Evolutionary conservation across 2,888 invertebrate genomes (phyloP).

Genomic region (Pseudoips prasinana): DNA sequence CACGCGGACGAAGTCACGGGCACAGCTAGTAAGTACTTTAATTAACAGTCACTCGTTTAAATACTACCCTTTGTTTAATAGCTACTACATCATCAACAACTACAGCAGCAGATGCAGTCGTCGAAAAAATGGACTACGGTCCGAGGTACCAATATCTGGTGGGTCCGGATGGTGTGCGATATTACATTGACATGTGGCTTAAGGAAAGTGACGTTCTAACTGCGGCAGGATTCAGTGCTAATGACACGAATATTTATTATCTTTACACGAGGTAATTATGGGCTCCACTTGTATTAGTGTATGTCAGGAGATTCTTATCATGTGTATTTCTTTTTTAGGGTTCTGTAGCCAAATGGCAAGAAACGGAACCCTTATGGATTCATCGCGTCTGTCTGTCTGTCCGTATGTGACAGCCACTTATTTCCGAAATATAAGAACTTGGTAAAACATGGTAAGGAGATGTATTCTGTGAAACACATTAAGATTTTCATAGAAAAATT

Average conservation of each 20-base stretch:
- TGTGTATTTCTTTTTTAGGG: too few relatives aligned
- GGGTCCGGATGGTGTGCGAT: conserved; percentile 32
- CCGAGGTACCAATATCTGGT: conserved; percentile 36
- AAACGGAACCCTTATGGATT: too few relatives aligned
- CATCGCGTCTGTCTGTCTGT: too few relatives aligned
- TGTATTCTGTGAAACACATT: too few relatives aligned
- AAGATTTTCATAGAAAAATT: too few relatives aligned
- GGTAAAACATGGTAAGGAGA: too few relatives aligned
- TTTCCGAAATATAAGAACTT: too few relatives aligned
- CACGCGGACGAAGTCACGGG: too few relatives aligned
- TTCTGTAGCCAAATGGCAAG: too few relatives aligned
- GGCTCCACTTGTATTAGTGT: conserved; percentile 3
- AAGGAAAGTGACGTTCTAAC: conserved; percentile 34
- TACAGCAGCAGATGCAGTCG: conserved; percentile 28
- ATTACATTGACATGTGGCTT: conserved; percentile 42
- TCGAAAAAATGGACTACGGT: conserved; percentile 29
- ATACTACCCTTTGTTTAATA: neutral
- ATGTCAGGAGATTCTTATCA: conserved; percentile 8
- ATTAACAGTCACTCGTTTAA: too few relatives aligned
- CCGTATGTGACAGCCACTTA: too few relatives aligned
- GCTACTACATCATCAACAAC: conserved; percentile 3
- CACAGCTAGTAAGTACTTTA: too few relatives aligned
- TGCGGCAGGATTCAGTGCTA: conserved; percentile 33
- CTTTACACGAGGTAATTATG: conserved; percentile 47
- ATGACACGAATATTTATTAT: conserved; percentile 37